Evolutionary conservation across 2,113 vertebrate genomes (phyloP).

Genomic region (Grammomys surdaster): DNA sequence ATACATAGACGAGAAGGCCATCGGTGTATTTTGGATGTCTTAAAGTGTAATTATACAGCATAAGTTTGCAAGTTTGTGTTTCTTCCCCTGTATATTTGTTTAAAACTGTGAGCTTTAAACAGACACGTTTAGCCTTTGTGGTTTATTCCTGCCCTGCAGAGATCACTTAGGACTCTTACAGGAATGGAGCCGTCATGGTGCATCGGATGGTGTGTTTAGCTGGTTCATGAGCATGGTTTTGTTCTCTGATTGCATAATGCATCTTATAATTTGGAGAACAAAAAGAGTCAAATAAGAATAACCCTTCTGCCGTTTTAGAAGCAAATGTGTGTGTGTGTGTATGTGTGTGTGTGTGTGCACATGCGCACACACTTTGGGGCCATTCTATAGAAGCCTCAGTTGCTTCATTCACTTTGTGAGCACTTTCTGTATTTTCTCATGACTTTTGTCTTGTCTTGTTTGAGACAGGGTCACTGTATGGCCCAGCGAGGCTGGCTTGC

Average conservation of each 20-base stretch:
- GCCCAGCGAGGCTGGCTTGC: background rate
- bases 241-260: conserved; percentile 7
- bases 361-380: background rate
- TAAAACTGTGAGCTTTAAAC: conserved; percentile 42
- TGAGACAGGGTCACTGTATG: background rate
- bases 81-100: conserved; percentile 31
- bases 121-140: conserved; percentile 1
- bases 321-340: background rate
- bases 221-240: conserved; percentile 3
- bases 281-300: conserved; percentile 39
- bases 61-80: background rate
- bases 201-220: conserved; percentile 26
- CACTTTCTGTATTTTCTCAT: conserved; percentile 15
- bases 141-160: background rate
- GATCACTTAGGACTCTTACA: background rate
- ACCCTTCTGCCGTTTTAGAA: background rate
- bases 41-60: background rate
- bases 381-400: background rate
- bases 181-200: background rate
- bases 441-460: conserved; percentile 19
- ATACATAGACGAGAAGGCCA: background rate
- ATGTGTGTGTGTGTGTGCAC: background rate
- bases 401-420: conserved; percentile 38
- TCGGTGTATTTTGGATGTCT: background rate
- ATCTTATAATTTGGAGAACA: conserved; percentile 54